These are phyloP conservation scores for Bucco capensis DNA, from an alignment of 2,113 vertebrate species.

Conservation along the genomic window DNA sequence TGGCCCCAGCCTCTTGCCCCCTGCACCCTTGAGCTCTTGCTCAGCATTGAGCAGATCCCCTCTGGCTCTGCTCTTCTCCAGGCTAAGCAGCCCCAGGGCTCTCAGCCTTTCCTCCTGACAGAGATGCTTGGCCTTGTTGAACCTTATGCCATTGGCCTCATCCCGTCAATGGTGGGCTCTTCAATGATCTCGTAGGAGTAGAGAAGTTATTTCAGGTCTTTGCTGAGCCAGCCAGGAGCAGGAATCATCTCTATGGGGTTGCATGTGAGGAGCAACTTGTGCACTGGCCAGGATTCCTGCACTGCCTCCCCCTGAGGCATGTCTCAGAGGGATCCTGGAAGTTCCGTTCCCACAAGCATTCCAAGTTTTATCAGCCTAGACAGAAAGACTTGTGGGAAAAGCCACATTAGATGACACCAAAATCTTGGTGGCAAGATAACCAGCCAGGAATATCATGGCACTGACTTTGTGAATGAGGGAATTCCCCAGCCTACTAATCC, in stretches of 20 bases:
- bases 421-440: neutral
- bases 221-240: neutral
- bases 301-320: neutral
- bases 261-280: fast-evolving
- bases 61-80: no score
- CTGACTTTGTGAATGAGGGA: neutral
- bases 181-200: no score
- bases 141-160: no score
- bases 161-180: no score
- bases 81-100: no score
- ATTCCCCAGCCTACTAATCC: neutral
- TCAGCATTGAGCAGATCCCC: no score
- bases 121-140: no score
- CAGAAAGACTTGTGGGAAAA: neutral
- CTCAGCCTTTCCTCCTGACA: no score
- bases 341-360: neutral
- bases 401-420: neutral
- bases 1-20: no score
- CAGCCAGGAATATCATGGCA: neutral
- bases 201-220: no score
- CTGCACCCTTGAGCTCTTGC: no score
- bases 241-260: neutral
- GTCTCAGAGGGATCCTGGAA: neutral
- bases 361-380: neutral
- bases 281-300: fast-evolving